Base-by-base conservation (phyloP, 1,140 invertebrate species). In the Andricus grossulariae region DNA sequence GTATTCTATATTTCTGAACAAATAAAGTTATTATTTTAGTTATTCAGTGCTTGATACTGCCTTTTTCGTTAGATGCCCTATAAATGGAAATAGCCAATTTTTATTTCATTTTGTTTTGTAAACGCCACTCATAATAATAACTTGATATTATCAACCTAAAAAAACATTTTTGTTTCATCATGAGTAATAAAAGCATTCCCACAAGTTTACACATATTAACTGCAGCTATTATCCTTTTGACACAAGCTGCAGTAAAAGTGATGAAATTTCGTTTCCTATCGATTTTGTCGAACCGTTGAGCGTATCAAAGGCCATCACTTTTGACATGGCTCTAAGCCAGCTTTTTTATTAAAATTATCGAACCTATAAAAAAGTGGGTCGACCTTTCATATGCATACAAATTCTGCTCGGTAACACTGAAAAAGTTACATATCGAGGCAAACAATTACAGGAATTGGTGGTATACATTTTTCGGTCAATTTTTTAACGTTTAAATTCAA, bases 231-330 rank as follows among this genome's bases (percentile, higher is more conserved):
- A 66, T 66, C 32, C 25, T 66, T 21, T 66, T 66, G 21, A 32
- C 57, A 66, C 57, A 66, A 66, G 32, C 57, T 66, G 60, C 60
- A 66, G 60, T 21, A 66, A 66, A 55, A 66, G 60, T 32, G 60
- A 39, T 66, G 60, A 39, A 55, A 66, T 39, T 66, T 66, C 60
- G 25, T 66, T 66, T 66, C 39, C 60, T 39, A 45, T 66, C 60
- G 60, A 66, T 66, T 66, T 66, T 66, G 60, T 45, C 39, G n/a
- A 39, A 25, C 60, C 39, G 15, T 16, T n/a, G 25, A 66, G n/a
- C 60, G n/a, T 21, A 39, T 66, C 60, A 66, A 66, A 66, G 32
- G 32, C 25, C 32, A 66, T 45, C 39, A 45, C 39, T 45, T 45
- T 45, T 25, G 60, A 39, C 25, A 39, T 21, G 13, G 39, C 32